Conservation (phyloP, 2,888 invertebrate genomes). For the Rhingia campestris region DNA sequence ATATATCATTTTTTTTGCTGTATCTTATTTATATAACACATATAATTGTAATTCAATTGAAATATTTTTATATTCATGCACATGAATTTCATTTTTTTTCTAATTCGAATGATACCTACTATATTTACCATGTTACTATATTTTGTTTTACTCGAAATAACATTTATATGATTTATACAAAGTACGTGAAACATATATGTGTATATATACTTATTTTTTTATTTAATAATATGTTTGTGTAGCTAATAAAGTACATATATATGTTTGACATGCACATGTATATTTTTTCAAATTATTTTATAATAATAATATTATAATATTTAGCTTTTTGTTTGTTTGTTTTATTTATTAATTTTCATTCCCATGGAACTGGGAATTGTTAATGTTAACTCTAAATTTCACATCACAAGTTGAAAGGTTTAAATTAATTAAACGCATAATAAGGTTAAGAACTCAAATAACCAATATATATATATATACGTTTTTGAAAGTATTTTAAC, state of each 20-base stretch:
- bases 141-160: slow-evolving; percentile 56
- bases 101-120: slow-evolving; percentile 44
- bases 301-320: slow-evolving; percentile 59
- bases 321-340: slow-evolving; percentile 44
- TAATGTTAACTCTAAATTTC: slow-evolving; percentile 83
- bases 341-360: slow-evolving; percentile 76
- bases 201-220: neutral
- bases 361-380: slow-evolving; percentile 83
- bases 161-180: slow-evolving; percentile 65
- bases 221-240: slow-evolving; percentile 53
- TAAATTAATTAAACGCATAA: slow-evolving; percentile 63
- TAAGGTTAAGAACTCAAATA: slow-evolving; percentile 42
- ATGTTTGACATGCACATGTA: slow-evolving; percentile 33
- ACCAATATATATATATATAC: slow-evolving; percentile 38
- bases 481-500: slow-evolving; percentile 40
- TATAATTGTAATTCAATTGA: slow-evolving; percentile 41
- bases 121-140: slow-evolving; percentile 40
- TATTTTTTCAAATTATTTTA: slow-evolving; percentile 32
- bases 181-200: slow-evolving; percentile 49
- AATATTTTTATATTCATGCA: slow-evolving; percentile 51
- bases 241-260: slow-evolving; percentile 51
- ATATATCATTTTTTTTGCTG: slow-evolving; percentile 36
- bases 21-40: slow-evolving; percentile 48
- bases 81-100: slow-evolving; percentile 22
- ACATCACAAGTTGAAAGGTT: slow-evolving; percentile 82